Percentiles rank a stretch among this genome's conserved stretches.
Conservation (phyloP, 2,797 vertebrate species). For the Galaxias olidus region DNA sequence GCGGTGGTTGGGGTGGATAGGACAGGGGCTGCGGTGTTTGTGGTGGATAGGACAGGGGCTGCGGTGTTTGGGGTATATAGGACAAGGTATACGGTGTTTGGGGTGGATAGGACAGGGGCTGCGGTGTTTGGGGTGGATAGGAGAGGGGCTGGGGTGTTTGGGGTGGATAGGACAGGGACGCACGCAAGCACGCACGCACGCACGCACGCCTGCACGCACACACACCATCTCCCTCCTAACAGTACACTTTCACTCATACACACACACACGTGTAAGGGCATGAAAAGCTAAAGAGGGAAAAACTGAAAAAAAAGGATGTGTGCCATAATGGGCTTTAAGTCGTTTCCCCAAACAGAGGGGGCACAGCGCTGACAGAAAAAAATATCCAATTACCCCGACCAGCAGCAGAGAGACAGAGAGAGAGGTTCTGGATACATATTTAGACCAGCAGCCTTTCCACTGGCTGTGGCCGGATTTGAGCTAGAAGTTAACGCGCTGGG, state of each 20-base stretch:
- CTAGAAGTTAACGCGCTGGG: no score
- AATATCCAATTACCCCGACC: slow-evolving; percentile 44
- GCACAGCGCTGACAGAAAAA: no score
- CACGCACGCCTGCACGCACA: slow-evolving; percentile 1
- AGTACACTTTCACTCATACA: not conserved
- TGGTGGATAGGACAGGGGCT: not conserved
- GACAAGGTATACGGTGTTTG: not conserved
- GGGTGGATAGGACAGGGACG: not conserved
- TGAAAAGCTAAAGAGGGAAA: no score
- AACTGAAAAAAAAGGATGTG: no score
- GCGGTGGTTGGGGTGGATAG: not conserved
- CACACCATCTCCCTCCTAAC: not conserved
- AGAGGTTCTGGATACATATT: slow-evolving; percentile 23
- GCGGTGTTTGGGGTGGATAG: not conserved
- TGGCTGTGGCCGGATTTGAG: no score
- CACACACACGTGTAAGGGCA: slow-evolving; percentile 27
- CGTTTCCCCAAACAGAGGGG: no score
- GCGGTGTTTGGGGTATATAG: not conserved
- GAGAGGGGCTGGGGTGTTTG: no score
- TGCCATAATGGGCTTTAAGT: no score
- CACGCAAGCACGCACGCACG: not conserved
- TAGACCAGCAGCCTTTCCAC: no score
- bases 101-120: not conserved
- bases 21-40: no score
- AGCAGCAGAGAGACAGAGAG: slow-evolving; percentile 61